Base-by-base conservation (phyloP, 2,113 vertebrate genomes). In the Strix uralensis region DNA sequence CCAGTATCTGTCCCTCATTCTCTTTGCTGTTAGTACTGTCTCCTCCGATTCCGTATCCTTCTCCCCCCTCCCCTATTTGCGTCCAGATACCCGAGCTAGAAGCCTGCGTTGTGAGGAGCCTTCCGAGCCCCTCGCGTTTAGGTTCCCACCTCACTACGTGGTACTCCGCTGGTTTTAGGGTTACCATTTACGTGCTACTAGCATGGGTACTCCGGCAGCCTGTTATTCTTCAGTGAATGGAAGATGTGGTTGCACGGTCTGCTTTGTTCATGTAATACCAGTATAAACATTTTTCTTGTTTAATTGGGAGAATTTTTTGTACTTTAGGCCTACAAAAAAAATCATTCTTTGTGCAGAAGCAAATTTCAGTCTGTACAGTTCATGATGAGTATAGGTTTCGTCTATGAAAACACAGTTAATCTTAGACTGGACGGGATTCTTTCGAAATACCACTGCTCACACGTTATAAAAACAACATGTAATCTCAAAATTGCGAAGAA, bases 391-490 rank as follows among this genome's bases (percentile, higher is more conserved):
- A 10, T 9, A 57, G 15, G 19, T 81, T 58, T 81, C 2, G 3
- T 40, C 30, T 57, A 6, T 40, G 40, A 44, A 78, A 30, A 40
- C 7, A 18, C 6, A 4, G 7, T 58, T 77, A 11, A 70, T 74
- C 80, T 74, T 66, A 61, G 42, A 13, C 14, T 44, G 27, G 9
- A 6, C 18, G 4, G 29, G 13, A 4, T 59, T 67, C 4, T 81
- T 84, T 91, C 2, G 4, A 40, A 78, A 47, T 63, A 23, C 15
- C 8, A 3, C 10, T 71, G 32, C 26, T 86, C n/a, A 5, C 30
- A 4, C 22, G 2, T 70, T 1, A 13, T 55, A 38, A 84, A 40
- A 61, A 5, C 15, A 2, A 7, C 21, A 0, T 15, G 2, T 22
- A 62, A 59, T 84, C 49, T n/a, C 40, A n/a, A 4, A 51, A 38